A percentile compares a stretch with the other conserved stretches of the same genome.
Evolutionary conservation across 1,140 invertebrate species (phyloP).

Genomic region (Drosophila subobscura): DNA sequence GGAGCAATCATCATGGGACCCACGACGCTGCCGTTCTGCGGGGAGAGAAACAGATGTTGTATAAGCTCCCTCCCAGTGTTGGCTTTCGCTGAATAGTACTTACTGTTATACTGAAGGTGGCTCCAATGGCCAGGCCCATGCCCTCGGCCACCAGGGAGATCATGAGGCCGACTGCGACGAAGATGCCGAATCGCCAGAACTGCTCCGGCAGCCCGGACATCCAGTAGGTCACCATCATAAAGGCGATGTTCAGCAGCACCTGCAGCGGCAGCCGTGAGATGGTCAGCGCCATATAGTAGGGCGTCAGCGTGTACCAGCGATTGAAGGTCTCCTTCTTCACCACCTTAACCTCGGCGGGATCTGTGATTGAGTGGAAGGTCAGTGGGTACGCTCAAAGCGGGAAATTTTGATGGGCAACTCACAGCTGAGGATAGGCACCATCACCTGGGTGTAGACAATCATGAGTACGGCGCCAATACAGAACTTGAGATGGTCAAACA

Average conservation of each 20-base stretch:
- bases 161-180: conserved; percentile 85
- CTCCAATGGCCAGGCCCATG: conserved; percentile 87
- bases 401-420: conserved; percentile 56
- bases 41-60: conserved; percentile 6
- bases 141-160: conserved; percentile 86
- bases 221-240: conserved; percentile 86
- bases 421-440: conserved; percentile 87
- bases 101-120: conserved; percentile 87
- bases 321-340: conserved; percentile 93
- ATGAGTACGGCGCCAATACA: conserved; percentile 87
- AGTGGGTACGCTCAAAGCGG: accelerated
- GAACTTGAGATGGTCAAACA: conserved; percentile 88
- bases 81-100: conserved; percentile 42
- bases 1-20: conserved; percentile 87
- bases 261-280: conserved; percentile 87
- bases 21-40: conserved; percentile 87
- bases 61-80: not conserved
- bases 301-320: conserved; percentile 91
- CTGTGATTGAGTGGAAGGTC: conserved; percentile 83
- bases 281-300: conserved; percentile 91
- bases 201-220: conserved; percentile 86
- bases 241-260: conserved; percentile 85
- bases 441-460: conserved; percentile 87
- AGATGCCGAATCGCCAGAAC: conserved; percentile 85
- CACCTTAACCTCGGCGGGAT: conserved; percentile 91